Evolutionary conservation across 1,140 invertebrate species (phyloP), one percentile per base, ranked within the genome.

Genomic region (Lordiphosa stackelbergi): DNA sequence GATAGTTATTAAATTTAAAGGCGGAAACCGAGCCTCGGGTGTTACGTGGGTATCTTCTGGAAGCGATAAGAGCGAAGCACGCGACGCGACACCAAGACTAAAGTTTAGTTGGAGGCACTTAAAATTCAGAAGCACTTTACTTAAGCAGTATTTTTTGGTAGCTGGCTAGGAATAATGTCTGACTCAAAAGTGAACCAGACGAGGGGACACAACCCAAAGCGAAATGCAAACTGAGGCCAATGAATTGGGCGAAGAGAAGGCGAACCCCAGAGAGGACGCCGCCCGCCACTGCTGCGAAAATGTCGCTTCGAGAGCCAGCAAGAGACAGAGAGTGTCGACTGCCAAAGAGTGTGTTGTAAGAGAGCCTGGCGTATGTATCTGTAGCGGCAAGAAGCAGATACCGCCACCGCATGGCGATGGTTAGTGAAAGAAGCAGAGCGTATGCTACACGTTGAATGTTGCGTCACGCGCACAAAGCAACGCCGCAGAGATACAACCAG

Each of bases 151-250:
- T 48, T 37, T 56, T 68, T 41, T 52, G 45, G 65, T 40, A 69
- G 65, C 49, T 51, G 49, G 38, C 56, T 69, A 69, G 66, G 64
- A 69, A 69, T 72, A 72, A 62, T 63, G 77, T 72, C 75, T 78
- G 73, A 78, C 73, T 75, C 74, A 79, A 79, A 83, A 81, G 75
- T 77, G 63, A 78, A 78, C 66, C 72, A 83, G 77, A 83, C 78
- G 85, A 86, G 69, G 65, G 66, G 77, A 71, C 69, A 85, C 84
- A 79, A 85, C 77, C 83, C 83, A 85, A 85, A 85, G 77, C 84
- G 71, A 85, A 86, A 86, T 66, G 68, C 83, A 79, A 85, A 86
- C 83, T 85, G 75, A 78, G 73, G 48, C 65, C 34, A 55, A 58
- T 37, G 41, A 53, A 63, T 77, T 51, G 53, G 52, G 53, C 55